Percentiles rank a stretch among this genome's conserved stretches.
Conservation (phyloP, 2,113 vertebrate species). For the Notiomystis cincta region DNA sequence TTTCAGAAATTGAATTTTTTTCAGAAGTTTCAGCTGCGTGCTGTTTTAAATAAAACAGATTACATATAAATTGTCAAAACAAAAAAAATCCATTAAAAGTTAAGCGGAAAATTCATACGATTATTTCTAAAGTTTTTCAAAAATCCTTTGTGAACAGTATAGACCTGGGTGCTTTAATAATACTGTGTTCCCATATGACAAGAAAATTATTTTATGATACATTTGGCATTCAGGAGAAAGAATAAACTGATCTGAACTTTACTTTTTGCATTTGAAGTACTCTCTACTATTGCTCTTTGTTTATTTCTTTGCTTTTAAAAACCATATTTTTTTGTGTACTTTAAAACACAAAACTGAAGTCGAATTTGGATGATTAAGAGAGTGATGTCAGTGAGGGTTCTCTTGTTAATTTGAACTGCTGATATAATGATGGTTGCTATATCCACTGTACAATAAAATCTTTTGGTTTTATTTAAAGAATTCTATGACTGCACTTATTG, state of each 20-base stretch:
- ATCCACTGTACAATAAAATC: neutral
- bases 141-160: neutral
- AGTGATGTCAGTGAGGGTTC: neutral
- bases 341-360: neutral
- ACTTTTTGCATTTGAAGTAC: neutral
- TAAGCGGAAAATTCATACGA: neutral
- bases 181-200: neutral
- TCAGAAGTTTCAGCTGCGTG: neutral
- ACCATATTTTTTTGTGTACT: neutral
- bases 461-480: conserved; percentile 76
- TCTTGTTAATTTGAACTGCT: neutral
- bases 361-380: neutral
- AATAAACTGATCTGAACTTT: neutral
- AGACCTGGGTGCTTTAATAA: neutral
- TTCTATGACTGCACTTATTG: conserved; percentile 97
- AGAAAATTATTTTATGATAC: neutral
- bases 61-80: neutral
- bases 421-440: neutral
- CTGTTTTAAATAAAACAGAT: neutral
- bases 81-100: neutral
- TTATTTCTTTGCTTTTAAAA: neutral
- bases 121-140: neutral
- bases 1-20: neutral
- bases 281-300: neutral
- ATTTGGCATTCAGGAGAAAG: neutral